These are phyloP conservation scores for Mus minutoides DNA, from an alignment of 2,797 vertebrate species.

Conservation along the genomic window DNA sequence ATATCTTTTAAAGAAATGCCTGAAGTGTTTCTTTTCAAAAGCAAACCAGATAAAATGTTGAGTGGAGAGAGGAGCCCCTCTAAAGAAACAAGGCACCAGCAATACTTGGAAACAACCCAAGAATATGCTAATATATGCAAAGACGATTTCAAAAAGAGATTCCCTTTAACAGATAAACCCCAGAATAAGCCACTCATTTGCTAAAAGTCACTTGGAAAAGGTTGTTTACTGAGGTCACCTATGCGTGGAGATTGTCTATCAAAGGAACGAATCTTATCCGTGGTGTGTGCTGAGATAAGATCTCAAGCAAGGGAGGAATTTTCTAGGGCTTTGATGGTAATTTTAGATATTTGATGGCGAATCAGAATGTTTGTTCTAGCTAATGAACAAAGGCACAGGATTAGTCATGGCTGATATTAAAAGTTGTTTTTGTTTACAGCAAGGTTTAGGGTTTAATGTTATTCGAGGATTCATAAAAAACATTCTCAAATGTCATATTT, in stretches of 20 bases:
- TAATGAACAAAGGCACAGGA: constrained; percentile 83
- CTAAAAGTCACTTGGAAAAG: constrained; percentile 67
- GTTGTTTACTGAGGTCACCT: constrained; percentile 77
- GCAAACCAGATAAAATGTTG: constrained; percentile 59
- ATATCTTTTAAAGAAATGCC: constrained; percentile 67
- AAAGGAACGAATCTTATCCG: constrained; percentile 55
- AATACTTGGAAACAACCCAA: constrained; percentile 43
- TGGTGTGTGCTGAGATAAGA: constrained; percentile 64
- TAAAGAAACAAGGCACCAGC: constrained; percentile 67
- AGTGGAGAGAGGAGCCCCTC: not conserved
- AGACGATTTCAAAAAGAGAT: constrained; percentile 61
- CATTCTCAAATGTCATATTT: constrained; percentile 81
- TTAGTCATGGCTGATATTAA: constrained; percentile 83
- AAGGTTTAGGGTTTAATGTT: constrained; percentile 45
- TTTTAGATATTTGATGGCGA: constrained; percentile 82
- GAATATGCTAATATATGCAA: constrained; percentile 75
- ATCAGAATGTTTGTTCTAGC: constrained; percentile 81
- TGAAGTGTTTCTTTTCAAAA: constrained; percentile 57
- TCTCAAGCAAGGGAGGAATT: constrained; percentile 58
- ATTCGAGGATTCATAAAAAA: constrained; percentile 72
- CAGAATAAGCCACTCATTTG: constrained; percentile 67
- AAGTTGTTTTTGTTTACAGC: constrained; percentile 84
- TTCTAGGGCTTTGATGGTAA: constrained; percentile 75
- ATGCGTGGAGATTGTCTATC: constrained; percentile 59
- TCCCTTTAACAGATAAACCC: constrained; percentile 72